phyloP scores from a whole-genome alignment of 2,888 invertebrate species.

The Oscheius sp. region DNA sequence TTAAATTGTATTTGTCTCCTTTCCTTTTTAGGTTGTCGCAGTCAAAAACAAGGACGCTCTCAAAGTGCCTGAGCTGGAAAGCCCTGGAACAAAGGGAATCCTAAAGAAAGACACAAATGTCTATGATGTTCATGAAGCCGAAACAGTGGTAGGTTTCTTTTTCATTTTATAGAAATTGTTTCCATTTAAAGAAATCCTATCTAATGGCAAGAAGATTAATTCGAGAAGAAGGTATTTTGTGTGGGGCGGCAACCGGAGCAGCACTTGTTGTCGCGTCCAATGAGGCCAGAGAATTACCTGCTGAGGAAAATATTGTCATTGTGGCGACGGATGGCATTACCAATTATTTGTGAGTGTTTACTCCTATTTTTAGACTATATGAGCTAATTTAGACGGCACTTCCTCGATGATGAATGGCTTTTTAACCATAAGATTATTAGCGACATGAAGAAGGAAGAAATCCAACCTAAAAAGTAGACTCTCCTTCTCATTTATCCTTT shows the following conservation, averaged over 20 bases:
- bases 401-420: constrained; percentile 62
- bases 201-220: constrained; percentile 87
- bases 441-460: constrained; percentile 35
- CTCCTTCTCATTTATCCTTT: no score
- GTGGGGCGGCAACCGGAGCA: constrained; percentile 68
- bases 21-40: neutral
- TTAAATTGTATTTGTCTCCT: neutral
- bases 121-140: neutral
- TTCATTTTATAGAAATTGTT: no score
- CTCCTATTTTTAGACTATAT: neutral
- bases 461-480: constrained; percentile 41
- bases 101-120: neutral
- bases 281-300: constrained; percentile 79
- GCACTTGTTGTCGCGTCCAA: constrained; percentile 68
- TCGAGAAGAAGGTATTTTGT: constrained; percentile 85
- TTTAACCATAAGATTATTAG: constrained; percentile 39
- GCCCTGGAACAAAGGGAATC: constrained; percentile 2
- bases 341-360: constrained; percentile 84
- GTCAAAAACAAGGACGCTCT: neutral
- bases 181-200: constrained; percentile 79
- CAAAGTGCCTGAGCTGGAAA: constrained; percentile 18
- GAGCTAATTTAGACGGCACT: constrained; percentile 52
- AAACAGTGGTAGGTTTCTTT: neutral
- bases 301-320: constrained; percentile 88
- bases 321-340: constrained; percentile 92